These are phyloP conservation scores for Jaculus jaculus DNA, from an alignment of 2,113 vertebrate genomes.

Conservation along the genomic window DNA sequence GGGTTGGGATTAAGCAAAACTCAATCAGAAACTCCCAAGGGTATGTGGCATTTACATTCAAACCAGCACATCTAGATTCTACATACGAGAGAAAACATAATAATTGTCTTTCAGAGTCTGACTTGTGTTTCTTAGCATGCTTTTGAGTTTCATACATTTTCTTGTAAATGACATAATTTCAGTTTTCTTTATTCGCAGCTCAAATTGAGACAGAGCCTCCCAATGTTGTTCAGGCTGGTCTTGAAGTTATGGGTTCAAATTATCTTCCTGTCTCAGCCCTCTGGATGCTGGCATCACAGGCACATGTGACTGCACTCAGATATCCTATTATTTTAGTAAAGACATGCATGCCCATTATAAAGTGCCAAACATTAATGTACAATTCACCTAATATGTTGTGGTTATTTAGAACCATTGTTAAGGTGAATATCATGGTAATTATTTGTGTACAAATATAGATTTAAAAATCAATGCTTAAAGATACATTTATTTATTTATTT, in stretches of 20 bases:
- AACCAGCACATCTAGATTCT: neutral
- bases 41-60: too few species aligned
- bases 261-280: neutral
- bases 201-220: neutral
- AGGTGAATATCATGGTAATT: neutral
- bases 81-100: neutral
- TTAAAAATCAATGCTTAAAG: neutral
- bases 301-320: fast-evolving
- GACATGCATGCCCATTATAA: neutral
- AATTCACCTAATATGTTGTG: neutral
- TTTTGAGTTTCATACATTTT: neutral
- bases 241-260: neutral
- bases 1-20: too few species aligned
- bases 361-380: neutral
- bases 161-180: neutral
- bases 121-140: neutral
- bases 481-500: neutral
- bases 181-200: neutral
- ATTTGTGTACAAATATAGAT: neutral
- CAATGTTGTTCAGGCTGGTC: neutral
- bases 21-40: too few species aligned
- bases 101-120: neutral
- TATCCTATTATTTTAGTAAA: neutral
- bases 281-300: neutral
- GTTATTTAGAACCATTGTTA: neutral